Conservation (phyloP, 2,113 vertebrate genomes). For the Mirounga angustirostris region DNA sequence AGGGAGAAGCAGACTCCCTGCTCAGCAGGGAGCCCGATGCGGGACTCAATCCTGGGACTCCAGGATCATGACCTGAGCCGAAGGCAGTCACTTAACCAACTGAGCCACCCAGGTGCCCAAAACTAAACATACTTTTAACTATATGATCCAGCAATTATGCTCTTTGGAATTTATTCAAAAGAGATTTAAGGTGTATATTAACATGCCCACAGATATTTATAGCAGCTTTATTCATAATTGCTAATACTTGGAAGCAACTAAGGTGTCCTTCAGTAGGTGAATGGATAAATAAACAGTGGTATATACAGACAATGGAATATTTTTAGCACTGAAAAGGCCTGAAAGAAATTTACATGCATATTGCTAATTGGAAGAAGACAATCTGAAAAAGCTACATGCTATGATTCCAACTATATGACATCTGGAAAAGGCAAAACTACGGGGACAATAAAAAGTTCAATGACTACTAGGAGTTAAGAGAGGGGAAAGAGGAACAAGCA, state of each 20-base stretch:
- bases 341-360: neutral
- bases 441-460: neutral
- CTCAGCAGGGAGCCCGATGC: no score
- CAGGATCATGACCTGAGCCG: no score
- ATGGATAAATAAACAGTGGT: neutral
- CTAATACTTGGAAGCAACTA: neutral
- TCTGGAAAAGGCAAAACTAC: neutral
- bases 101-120: neutral
- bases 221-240: neutral
- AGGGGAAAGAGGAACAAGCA: neutral
- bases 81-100: no score
- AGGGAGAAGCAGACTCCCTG: no score
- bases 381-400: neutral
- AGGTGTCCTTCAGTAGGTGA: neutral
- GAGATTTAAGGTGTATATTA: neutral
- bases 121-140: neutral
- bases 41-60: no score
- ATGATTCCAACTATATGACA: neutral
- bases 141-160: neutral
- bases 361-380: neutral
- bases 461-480: neutral
- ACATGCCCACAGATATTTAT: neutral
- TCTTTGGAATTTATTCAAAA: neutral
- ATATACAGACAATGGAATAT: neutral
- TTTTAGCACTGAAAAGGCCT: neutral